Evolutionary conservation across 2,888 invertebrate genomes (phyloP), one percentile per base, ranked within the genome.

Genomic region (Lottia scabra): DNA sequence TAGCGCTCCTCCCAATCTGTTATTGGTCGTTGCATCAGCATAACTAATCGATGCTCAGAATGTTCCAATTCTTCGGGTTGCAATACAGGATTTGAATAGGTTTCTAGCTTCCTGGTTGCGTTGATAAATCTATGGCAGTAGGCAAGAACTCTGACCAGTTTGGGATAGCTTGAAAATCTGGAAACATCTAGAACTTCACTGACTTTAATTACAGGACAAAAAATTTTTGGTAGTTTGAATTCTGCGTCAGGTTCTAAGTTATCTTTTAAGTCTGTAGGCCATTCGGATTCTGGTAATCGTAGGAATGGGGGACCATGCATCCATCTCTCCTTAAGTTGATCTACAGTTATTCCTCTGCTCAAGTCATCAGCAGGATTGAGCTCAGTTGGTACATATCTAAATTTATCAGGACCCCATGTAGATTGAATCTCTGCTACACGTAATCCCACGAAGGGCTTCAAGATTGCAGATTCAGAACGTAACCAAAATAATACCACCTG

Each of bases 351-450:
- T 16, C 72, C 72, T 69, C 69, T 65, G 30, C 68, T 69, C 27
- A 73, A 46, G 56, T 38, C 63, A 48, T 73, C 72, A n/a, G 72
- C 72, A 15, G 66, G 72, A 27, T 73, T 73, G 2, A 43, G 45
- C 5, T 19, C 15, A 3, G 68, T 73, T 3, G 68, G 69, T 23
- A 65, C 68, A 68, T 48, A 65, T 43, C 63, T 65, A 64, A 65
- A 73, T 4, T 23, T 63, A 4, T 48, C 19, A 12, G 19, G 12
- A 19, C 23, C 27, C 45, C 67, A 68, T 19, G 63, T 63, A 15
- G 56, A 30, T 45, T 73, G 65, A 6, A 73, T 73, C 48, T 73
- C 68, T 6, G 68, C 48, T n/a, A 38, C 71, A 43, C 43, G 38
- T 19, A 43, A 23, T 46, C 63, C 67, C 38, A 23, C 62, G 19